phyloP scores from a whole-genome alignment of 2,113 vertebrate species.

The Hemiprocne comata region DNA sequence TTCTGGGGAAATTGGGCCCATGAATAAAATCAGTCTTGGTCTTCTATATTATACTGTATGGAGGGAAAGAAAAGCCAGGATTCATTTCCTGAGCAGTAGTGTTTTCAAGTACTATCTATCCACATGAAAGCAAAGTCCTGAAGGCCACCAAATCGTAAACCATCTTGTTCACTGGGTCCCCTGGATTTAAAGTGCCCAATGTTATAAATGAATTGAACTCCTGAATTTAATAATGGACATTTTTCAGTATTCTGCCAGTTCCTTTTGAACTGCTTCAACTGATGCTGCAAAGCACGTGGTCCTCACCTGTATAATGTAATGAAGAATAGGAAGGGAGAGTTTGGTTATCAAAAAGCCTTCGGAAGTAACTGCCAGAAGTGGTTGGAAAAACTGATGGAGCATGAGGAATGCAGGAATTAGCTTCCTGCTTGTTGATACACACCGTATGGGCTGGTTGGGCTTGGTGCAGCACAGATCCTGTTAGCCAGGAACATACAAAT shows the following conservation, averaged over 20 bases:
- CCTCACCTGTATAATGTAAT: neutral
- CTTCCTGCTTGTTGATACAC: neutral
- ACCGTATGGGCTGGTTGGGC: neutral
- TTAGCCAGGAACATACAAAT: neutral
- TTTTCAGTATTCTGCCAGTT: neutral
- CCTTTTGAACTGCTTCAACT: neutral
- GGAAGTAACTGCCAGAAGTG: neutral
- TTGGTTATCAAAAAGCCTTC: neutral
- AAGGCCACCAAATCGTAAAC: neutral
- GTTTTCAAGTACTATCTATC: neutral
- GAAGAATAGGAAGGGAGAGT: neutral
- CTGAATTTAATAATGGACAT: neutral
- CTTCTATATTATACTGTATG: neutral
- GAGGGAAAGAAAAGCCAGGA: neutral
- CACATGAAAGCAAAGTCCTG: neutral
- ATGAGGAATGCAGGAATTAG: neutral
- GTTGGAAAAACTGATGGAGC: neutral
- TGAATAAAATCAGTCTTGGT: neutral
- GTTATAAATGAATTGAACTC: neutral
- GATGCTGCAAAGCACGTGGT: neutral
- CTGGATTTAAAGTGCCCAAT: neutral
- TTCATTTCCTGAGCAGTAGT: neutral
- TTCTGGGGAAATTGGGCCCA: neutral
- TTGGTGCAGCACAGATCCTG: neutral
- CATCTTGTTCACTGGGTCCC: neutral